Percentiles rank a stretch among this genome's conserved stretches.
These are phyloP conservation scores for Porites evermanni DNA, from an alignment of 92 coral and sea anemone genomes.

Conservation along the genomic window DNA sequence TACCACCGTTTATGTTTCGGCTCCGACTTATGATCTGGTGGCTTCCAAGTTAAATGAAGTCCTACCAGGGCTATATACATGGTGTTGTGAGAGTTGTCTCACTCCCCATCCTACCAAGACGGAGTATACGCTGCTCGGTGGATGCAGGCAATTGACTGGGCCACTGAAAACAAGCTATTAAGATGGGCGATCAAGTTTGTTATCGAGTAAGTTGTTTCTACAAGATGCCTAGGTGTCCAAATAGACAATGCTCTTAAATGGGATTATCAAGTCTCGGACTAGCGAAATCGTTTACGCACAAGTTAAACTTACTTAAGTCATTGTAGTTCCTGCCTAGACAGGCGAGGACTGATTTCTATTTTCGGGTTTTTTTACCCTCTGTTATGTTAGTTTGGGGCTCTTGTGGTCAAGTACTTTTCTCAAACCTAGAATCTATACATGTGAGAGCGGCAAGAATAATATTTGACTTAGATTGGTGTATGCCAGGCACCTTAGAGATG, in stretches of 20 bases:
- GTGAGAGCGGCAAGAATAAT: no score
- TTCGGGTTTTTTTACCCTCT: no score
- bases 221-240: conserved; percentile 13
- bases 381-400: no score
- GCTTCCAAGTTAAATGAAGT: conserved; percentile 13
- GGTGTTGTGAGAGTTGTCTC: conserved; percentile 7
- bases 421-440: no score
- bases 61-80: conserved; percentile 28
- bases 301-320: no score
- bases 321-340: no score
- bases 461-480: no score
- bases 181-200: conserved; percentile 9
- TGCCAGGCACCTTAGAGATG: no score
- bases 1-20: conserved; percentile 20
- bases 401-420: no score
- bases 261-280: background rate
- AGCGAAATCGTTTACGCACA: no score
- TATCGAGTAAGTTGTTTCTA: conserved; percentile 17
- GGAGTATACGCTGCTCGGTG: no score
- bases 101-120: conserved; percentile 27
- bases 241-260: conserved; percentile 17
- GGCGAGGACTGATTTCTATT: no score
- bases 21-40: conserved; percentile 13
- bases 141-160: background rate
- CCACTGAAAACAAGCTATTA: conserved; percentile 1